These are phyloP conservation scores for Dyspetes luteomarginatus DNA, from an alignment of 2,888 invertebrate species.

Conservation along the genomic window DNA sequence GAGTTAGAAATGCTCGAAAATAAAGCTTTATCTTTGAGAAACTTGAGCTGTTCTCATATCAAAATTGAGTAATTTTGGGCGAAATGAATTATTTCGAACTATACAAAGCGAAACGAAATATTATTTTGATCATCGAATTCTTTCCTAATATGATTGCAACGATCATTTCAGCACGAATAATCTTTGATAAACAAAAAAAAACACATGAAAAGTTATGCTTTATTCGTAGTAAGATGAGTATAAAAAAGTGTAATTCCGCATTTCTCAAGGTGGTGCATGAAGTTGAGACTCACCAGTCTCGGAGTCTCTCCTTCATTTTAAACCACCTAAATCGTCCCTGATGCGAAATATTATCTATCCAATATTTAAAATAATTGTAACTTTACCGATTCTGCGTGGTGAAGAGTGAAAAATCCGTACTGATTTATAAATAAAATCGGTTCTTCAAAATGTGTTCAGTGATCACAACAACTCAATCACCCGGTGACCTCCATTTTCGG, in stretches of 20 bases:
- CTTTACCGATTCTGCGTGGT: constrained; percentile 62
- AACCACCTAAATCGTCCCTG: constrained; percentile 54
- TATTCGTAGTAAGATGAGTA: not conserved
- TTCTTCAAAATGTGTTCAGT: constrained; percentile 64
- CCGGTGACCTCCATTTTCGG: constrained; percentile 75
- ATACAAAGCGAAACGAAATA: not conserved
- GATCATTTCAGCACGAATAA: not conserved
- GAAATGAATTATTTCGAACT: not conserved
- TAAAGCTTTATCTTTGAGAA: not conserved
- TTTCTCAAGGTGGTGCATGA: constrained; percentile 28
- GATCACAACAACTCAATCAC: constrained; percentile 64
- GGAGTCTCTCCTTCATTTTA: constrained; percentile 77
- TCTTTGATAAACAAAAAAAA: not conserved
- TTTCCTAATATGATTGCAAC: not conserved
- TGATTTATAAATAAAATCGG: constrained; percentile 61
- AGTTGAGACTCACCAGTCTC: constrained; percentile 20
- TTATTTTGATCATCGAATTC: not conserved
- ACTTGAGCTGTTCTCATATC: not conserved
- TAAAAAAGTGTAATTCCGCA: constrained; percentile 3
- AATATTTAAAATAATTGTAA: constrained; percentile 24
- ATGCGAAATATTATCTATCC: constrained; percentile 2
- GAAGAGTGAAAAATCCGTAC: constrained; percentile 47
- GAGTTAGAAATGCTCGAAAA: not conserved
- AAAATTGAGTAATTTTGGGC: not conserved
- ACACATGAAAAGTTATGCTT: not conserved